Evolutionary conservation across 2,888 invertebrate genomes (phyloP).

Genomic region (Acleris holmiana): DNA sequence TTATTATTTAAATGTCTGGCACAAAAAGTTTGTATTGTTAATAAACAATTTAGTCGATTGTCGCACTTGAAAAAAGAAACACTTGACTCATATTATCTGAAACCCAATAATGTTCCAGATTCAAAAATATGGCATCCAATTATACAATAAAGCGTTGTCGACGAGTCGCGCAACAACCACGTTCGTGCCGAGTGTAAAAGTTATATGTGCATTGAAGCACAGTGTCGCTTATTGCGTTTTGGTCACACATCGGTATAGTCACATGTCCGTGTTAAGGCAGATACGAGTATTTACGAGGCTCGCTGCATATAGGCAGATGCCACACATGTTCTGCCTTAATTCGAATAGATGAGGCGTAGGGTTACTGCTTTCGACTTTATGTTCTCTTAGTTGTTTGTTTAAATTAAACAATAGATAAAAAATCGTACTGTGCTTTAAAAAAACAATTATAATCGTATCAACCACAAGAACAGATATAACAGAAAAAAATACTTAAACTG

Average conservation of each 20-base stretch:
- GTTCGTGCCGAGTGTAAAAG: slow-evolving; percentile 15
- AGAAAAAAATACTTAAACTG: too few species aligned
- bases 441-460: too few species aligned
- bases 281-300: slow-evolving; percentile 78
- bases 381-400: too few species aligned
- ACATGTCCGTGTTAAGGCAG: slow-evolving; percentile 71
- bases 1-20: too few species aligned
- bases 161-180: slow-evolving; percentile 55
- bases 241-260: slow-evolving; percentile 47
- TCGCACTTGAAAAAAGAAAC: not conserved
- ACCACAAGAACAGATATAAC: too few species aligned
- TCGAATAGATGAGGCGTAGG: slow-evolving; percentile 78
- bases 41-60: too few species aligned
- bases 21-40: too few species aligned
- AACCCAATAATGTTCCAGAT: slow-evolving; percentile 21
- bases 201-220: not conserved
- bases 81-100: slow-evolving; percentile 8
- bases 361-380: slow-evolving; percentile 48
- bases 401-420: not conserved
- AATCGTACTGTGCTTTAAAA: too few species aligned
- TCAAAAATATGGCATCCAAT: slow-evolving; percentile 45
- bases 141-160: slow-evolving; percentile 62
- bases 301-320: slow-evolving; percentile 78
- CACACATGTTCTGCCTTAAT: slow-evolving; percentile 82
- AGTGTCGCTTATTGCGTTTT: slow-evolving; percentile 8